These are phyloP conservation scores for Volucella zonaria DNA, from an alignment of 2,888 invertebrate species.

Conservation along the genomic window DNA sequence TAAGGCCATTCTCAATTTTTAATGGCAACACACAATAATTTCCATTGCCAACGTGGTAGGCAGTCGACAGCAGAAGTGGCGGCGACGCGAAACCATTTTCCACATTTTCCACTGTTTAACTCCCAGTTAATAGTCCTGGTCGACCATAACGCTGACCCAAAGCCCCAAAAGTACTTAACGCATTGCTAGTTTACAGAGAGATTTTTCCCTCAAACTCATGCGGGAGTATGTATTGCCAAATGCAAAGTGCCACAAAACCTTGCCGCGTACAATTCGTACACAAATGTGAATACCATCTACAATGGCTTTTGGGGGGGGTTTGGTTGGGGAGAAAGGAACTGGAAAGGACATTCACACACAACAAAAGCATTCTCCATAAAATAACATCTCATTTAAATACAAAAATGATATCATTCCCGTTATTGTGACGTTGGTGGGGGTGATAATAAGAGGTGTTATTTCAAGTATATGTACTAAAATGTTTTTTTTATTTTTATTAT, in stretches of 20 bases:
- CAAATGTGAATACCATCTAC: not conserved
- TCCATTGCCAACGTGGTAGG: not conserved
- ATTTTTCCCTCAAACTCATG: constrained; percentile 1
- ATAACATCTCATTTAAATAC: constrained; percentile 72
- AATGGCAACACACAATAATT: constrained; percentile 42
- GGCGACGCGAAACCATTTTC: not conserved
- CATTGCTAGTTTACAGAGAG: constrained; percentile 39
- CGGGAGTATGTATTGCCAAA: constrained; percentile 13
- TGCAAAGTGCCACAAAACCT: constrained; percentile 49
- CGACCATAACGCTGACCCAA: constrained; percentile 15
- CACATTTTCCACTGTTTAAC: not conserved
- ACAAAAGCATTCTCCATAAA: constrained; percentile 54
- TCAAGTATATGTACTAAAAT: constrained; percentile 14
- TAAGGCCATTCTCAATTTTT: constrained; percentile 20
- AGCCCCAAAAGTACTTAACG: constrained; percentile 50
- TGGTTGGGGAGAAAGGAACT: constrained; percentile 11
- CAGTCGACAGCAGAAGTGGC: too few species aligned
- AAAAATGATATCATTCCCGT: constrained; percentile 60
- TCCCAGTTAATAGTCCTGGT: constrained; percentile 24
- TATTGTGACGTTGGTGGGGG: constrained; percentile 5
- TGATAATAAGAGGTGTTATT: constrained; percentile 25
- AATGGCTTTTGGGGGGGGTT: constrained; percentile 1
- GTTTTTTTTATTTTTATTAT: constrained; percentile 23
- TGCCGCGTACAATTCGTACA: constrained; percentile 4
- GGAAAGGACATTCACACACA: constrained; percentile 19